Conservation (phyloP, 2,113 vertebrate species). For the Rhinolophus ferrumequinum region DNA sequence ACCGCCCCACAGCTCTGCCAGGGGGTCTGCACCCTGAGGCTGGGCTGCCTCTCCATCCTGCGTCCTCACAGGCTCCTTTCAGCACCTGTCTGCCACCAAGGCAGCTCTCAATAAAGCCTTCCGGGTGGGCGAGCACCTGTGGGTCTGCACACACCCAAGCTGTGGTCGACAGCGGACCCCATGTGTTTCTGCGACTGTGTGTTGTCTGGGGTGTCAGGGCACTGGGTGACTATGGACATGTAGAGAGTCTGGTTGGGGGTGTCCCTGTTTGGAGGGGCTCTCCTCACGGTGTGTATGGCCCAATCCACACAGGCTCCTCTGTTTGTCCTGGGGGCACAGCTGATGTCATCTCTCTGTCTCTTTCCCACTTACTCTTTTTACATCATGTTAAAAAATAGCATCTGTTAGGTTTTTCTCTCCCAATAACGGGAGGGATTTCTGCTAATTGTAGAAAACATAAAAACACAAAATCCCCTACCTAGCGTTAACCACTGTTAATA, state of each 20-base stretch:
- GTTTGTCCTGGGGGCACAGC: not conserved
- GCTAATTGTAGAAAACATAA: not conserved
- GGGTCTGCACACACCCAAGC: not conserved
- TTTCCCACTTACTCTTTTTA: not conserved
- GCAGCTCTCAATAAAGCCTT: constrained; percentile 34
- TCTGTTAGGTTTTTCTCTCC: not conserved
- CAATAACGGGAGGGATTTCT: not conserved
- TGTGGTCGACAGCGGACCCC: rapidly evolving
- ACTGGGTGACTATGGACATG: not conserved
- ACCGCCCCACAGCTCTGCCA: rapidly evolving
- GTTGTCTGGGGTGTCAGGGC: not conserved
- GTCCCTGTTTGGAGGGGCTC: not conserved
- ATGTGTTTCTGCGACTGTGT: not conserved
- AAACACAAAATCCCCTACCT: not conserved
- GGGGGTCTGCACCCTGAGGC: not conserved
- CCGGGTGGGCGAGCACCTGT: rapidly evolving
- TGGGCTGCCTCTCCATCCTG: not conserved
- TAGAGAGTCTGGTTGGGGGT: not conserved
- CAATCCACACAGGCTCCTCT: rapidly evolving
- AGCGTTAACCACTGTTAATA: not conserved
- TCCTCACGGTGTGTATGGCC: not conserved
- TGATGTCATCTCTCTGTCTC: not conserved
- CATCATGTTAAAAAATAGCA: not conserved
- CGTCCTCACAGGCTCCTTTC: not conserved
- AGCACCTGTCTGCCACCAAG: not conserved